Conservation (phyloP, 2,797 vertebrate genomes). For the Leucoraja ocellata region DNA sequence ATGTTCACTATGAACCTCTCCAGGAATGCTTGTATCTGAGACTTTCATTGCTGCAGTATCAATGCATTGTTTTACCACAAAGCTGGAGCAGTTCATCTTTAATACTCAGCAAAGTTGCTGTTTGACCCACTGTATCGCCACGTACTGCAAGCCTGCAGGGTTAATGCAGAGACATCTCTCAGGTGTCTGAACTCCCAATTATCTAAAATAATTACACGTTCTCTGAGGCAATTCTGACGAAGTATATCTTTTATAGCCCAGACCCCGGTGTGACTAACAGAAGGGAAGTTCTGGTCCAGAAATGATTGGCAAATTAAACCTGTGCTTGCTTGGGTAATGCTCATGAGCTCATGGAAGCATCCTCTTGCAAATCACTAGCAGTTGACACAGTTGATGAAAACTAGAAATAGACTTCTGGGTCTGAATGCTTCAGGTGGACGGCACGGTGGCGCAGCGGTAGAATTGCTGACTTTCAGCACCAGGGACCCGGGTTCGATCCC, state of each 20-base stretch:
- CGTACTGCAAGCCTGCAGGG: not conserved
- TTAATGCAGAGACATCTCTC: not conserved
- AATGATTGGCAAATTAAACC: not conserved
- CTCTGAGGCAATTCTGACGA: slow-evolving; percentile 4
- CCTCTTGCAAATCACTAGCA: not conserved
- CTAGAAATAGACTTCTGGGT: not conserved
- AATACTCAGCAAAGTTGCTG: not conserved
- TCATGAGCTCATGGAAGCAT: not conserved
- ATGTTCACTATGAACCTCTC: not conserved
- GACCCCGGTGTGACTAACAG: not conserved
- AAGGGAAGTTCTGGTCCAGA: not conserved
- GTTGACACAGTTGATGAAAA: not conserved
- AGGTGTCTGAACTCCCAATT: slow-evolving; percentile 3
- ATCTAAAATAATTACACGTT: slow-evolving; percentile 22
- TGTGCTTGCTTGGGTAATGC: not conserved
- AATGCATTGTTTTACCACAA: not conserved
- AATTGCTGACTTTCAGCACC: too few relatives aligned
- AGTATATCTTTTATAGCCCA: not conserved
- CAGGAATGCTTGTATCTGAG: not conserved
- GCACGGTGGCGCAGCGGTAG: too few relatives aligned
- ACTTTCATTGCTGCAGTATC: not conserved
- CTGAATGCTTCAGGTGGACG: too few relatives aligned
- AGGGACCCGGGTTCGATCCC: too few relatives aligned
- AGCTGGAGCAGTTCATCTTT: not conserved
- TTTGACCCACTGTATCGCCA: not conserved